These are phyloP conservation scores for Notiomystis cincta DNA, from an alignment of 2,113 vertebrate genomes.

Conservation along the genomic window DNA sequence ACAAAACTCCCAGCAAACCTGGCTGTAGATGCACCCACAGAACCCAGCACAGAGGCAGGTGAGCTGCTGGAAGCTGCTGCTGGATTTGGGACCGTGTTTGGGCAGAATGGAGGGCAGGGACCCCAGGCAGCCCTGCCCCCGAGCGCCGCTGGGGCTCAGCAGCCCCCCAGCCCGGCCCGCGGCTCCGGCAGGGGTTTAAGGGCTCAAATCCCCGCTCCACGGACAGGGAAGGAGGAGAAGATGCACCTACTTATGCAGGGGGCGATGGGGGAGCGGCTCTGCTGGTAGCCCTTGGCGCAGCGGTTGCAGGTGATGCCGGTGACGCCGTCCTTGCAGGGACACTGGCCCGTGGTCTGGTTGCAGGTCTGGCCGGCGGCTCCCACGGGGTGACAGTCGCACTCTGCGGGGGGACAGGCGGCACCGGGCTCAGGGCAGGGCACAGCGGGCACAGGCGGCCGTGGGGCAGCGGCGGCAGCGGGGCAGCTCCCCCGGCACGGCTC, in stretches of 20 bases:
- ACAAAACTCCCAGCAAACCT: background rate
- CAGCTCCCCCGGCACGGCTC: rapidly evolving
- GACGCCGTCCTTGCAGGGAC: constrained; percentile 98
- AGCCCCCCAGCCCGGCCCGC: background rate
- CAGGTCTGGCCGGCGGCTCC: constrained; percentile 98
- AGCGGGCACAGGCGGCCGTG: rapidly evolving
- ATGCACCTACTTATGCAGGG: constrained; percentile 96
- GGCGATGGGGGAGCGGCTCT: constrained; percentile 97
- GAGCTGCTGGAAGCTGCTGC: background rate
- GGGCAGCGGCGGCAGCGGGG: background rate
- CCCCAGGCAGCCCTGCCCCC: background rate
- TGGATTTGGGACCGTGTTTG: background rate
- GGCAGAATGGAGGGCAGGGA: rapidly evolving
- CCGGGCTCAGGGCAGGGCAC: constrained; percentile 66
- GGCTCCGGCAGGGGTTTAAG: background rate
- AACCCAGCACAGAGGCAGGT: background rate
- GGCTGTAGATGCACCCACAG: background rate
- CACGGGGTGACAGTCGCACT: constrained; percentile 98
- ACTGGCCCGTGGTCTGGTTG: constrained; percentile 98
- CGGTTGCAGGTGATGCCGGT: constrained; percentile 98
- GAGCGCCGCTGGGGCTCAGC: background rate
- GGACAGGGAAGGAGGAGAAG: background rate
- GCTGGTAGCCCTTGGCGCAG: constrained; percentile 98
- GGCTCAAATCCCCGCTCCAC: background rate
- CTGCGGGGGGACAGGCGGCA: constrained; percentile 79